phyloP scores from a whole-genome alignment of 2,888 invertebrate genomes.

The Barypeithes pellucidus region DNA sequence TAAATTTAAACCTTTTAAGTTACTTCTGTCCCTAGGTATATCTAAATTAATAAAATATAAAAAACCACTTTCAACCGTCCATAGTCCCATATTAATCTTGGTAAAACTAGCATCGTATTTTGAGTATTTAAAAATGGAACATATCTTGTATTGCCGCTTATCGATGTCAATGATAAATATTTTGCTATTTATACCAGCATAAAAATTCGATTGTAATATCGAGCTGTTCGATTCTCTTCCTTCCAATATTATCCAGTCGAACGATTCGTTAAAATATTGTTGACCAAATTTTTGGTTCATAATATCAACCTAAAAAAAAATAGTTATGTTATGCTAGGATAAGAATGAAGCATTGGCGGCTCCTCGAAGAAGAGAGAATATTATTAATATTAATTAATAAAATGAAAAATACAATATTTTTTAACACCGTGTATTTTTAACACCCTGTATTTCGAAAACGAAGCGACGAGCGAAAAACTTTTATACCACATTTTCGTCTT shows the following conservation, averaged over 20 bases:
- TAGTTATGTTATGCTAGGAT: no score
- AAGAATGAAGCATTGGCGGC: no score
- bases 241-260: conserved; percentile 25
- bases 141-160: conserved; percentile 4
- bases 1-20: conserved; percentile 12
- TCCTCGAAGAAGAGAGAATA: no score
- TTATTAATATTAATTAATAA: no score
- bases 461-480: no score
- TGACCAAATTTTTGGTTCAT: background rate
- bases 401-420: no score
- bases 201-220: conserved; percentile 1
- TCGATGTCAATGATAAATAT: conserved; percentile 6
- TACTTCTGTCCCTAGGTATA: conserved; percentile 1
- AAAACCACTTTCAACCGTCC: conserved; percentile 11
- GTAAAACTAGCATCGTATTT: background rate
- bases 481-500: no score
- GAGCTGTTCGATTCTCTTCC: background rate
- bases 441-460: no score
- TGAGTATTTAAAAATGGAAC: conserved; percentile 26
- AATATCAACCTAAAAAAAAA: conserved; percentile 8
- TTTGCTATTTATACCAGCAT: conserved; percentile 15
- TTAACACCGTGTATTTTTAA: no score
- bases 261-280: conserved; percentile 25
- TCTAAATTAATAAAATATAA: conserved; percentile 3
- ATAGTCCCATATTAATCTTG: conserved; percentile 14